These are phyloP conservation scores for Clarias laeviceps DNA, from an alignment of 2,797 vertebrate species.

Conservation along the genomic window DNA sequence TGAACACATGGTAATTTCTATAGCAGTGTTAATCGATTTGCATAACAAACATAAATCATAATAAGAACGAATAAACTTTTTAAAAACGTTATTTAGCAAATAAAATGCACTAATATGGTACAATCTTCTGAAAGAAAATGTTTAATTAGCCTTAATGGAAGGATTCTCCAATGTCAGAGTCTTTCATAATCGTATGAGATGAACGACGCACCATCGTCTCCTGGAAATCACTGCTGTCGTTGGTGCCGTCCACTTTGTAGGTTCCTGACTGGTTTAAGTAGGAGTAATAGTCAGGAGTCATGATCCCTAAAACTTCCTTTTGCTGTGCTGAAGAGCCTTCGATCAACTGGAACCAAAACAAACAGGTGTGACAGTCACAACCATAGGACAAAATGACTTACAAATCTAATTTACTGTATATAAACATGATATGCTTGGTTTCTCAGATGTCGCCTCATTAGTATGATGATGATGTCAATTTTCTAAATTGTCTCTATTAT, in stretches of 20 bases:
- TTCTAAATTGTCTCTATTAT: not conserved
- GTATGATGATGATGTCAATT: not conserved
- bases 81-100: not conserved
- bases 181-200: not conserved
- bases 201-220: slow-evolving; percentile 66
- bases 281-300: slow-evolving; percentile 91
- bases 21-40: not conserved
- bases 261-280: slow-evolving; percentile 96
- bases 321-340: slow-evolving; percentile 86
- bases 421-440: not conserved
- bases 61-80: too few species aligned
- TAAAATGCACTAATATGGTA: not conserved
- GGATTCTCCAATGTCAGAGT: not conserved
- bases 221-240: slow-evolving; percentile 87
- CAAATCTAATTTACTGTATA: not conserved
- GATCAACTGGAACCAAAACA: slow-evolving; percentile 77
- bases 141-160: not conserved
- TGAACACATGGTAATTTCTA: not conserved
- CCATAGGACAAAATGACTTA: not conserved
- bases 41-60: not conserved
- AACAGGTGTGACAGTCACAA: not conserved
- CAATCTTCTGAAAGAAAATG: not conserved
- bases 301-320: slow-evolving; percentile 86
- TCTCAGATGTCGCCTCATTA: not conserved
- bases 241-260: slow-evolving; percentile 92